Percentiles rank a stretch among this genome's conserved stretches.
Conservation (phyloP, 2,888 invertebrate species). For the Coleophora deauratella region DNA sequence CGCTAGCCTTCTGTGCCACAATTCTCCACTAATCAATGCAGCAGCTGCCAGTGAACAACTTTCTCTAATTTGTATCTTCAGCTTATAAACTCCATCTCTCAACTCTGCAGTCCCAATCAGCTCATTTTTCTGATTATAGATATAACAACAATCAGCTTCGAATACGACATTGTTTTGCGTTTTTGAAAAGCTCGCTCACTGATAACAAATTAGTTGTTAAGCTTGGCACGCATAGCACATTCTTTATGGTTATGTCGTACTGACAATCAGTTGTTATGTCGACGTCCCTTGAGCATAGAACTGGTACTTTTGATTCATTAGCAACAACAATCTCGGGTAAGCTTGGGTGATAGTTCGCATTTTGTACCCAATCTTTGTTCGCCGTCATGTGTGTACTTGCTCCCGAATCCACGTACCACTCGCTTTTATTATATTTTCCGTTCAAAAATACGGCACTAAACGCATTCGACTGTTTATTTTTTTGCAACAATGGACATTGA, state of each 20-base stretch:
- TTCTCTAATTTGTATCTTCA: background rate
- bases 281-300: slow-evolving; percentile 6
- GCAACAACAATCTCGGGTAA: slow-evolving; percentile 4
- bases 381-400: slow-evolving; percentile 16
- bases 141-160: background rate
- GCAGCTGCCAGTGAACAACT: background rate
- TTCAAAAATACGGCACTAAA: slow-evolving; percentile 11
- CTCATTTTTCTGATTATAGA: background rate
- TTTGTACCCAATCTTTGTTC: slow-evolving; percentile 9
- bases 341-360: background rate
- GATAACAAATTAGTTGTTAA: slow-evolving; percentile 1
- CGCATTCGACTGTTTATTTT: slow-evolving; percentile 7
- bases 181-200: slow-evolving; percentile 1
- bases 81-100: background rate
- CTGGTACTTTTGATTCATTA: slow-evolving; percentile 3
- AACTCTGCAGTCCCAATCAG: background rate
- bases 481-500: slow-evolving; percentile 2
- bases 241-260: slow-evolving; percentile 3
- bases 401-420: slow-evolving; percentile 12
- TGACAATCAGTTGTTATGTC: slow-evolving; percentile 3
- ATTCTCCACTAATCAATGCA: background rate
- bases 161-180: slow-evolving; percentile 1
- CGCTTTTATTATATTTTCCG: slow-evolving; percentile 5
- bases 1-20: background rate
- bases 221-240: slow-evolving; percentile 9